Conservation (phyloP, 2,113 vertebrate species). For the Platichthys flesus region DNA sequence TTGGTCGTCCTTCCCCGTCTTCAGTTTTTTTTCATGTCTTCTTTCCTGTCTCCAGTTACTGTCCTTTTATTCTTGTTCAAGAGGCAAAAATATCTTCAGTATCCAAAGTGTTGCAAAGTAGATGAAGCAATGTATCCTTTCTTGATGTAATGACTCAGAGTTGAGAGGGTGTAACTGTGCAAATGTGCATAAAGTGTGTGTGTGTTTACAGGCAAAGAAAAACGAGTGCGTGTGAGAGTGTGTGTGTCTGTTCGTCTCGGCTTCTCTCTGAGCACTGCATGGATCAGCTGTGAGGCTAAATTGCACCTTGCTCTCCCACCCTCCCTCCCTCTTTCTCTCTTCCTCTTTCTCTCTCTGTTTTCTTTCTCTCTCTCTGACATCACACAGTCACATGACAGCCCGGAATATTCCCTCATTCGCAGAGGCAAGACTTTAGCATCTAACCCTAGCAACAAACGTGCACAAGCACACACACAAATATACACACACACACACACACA, state of each 20-base stretch:
- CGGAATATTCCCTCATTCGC: constrained; percentile 76
- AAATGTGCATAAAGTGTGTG: constrained; percentile 26
- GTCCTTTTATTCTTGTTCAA: constrained; percentile 47
- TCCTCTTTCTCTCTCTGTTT: constrained; percentile 47
- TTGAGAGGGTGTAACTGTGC: constrained; percentile 21
- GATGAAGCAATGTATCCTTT: constrained; percentile 46
- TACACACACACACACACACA: constrained; percentile 6
- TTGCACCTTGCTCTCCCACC: constrained; percentile 78
- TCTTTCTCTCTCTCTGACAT: constrained; percentile 71
- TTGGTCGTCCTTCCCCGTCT: constrained; percentile 62
- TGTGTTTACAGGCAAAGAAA: constrained; percentile 48
- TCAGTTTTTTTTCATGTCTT: constrained; percentile 63
- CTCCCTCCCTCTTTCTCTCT: constrained; percentile 52
- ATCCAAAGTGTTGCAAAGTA: constrained; percentile 58
- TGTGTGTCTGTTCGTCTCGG: constrained; percentile 69
- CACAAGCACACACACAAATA: constrained; percentile 11
- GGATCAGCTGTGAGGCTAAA: constrained; percentile 80
- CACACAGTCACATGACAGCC: constrained; percentile 74
- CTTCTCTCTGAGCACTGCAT: constrained; percentile 74
- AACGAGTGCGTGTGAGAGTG: constrained; percentile 30
- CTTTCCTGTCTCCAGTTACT: constrained; percentile 26
- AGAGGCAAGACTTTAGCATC: constrained; percentile 61
- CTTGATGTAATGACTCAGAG: constrained; percentile 35
- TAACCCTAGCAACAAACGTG: constrained; percentile 60
- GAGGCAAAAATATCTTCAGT: constrained; percentile 48